phyloP scores from a whole-genome alignment of 2,113 vertebrate genomes.

The Tachysurus vachellii region DNA sequence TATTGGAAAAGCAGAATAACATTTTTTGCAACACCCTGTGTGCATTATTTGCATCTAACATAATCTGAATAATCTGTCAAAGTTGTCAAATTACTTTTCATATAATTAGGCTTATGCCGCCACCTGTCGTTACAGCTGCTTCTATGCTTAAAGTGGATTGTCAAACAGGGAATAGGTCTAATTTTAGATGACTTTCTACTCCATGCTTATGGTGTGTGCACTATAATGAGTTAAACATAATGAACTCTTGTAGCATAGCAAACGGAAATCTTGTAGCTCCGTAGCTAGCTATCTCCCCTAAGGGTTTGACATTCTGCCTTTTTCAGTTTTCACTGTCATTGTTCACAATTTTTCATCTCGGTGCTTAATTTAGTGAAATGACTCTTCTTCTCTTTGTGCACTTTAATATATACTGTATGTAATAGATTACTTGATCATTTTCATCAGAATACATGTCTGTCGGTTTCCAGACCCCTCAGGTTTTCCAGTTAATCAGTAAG shows the following conservation, averaged over 20 bases:
- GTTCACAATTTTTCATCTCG: neutral
- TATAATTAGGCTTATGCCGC: too few species aligned
- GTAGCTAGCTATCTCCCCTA: neutral
- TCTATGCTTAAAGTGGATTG: too few species aligned
- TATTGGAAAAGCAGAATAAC: too few species aligned
- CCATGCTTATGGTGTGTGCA: too few species aligned
- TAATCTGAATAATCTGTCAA: too few species aligned
- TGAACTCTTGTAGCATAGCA: neutral
- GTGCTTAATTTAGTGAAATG: neutral
- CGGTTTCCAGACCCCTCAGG: conserved; percentile 81
- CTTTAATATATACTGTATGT: neutral
- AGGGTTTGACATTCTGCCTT: too few species aligned
- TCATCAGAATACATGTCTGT: neutral
- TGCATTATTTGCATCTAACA: too few species aligned
- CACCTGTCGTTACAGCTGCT: too few species aligned
- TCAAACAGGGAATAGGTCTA: too few species aligned
- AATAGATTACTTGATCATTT: neutral
- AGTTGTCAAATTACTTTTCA: too few species aligned
- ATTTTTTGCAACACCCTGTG: too few species aligned
- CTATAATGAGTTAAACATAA: neutral
- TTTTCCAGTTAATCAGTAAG: conserved; percentile 92
- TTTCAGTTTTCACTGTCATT: neutral
- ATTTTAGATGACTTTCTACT: neutral
- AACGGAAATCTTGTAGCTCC: neutral
- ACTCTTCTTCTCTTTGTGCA: neutral